These are phyloP conservation scores for Epicampocera succincta DNA, from an alignment of 2,888 invertebrate species.

Conservation along the genomic window DNA sequence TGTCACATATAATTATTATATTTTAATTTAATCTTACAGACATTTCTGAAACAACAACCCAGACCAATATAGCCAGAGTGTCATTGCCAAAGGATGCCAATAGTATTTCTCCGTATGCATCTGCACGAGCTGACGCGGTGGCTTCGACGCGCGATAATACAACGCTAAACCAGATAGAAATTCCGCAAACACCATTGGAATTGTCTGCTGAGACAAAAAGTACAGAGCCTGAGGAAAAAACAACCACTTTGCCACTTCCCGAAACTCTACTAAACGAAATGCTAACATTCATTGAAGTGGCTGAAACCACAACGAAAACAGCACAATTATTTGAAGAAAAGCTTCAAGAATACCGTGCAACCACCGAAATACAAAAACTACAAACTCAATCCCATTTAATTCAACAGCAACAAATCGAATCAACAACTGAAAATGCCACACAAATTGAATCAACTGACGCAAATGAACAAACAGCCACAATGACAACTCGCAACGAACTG, in stretches of 20 bases:
- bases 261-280: constrained; percentile 3
- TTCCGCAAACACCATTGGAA: not conserved
- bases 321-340: not conserved
- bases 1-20: no score
- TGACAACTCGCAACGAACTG: not conserved
- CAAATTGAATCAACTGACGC: not conserved
- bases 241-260: not conserved
- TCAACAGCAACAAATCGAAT: constrained; percentile 53
- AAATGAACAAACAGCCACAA: constrained; percentile 20
- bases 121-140: not conserved
- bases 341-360: not conserved
- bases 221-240: not conserved
- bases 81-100: constrained; percentile 33
- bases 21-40: constrained; percentile 6
- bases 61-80: constrained; percentile 3
- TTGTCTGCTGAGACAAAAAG: not conserved
- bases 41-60: not conserved
- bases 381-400: constrained; percentile 36
- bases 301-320: constrained; percentile 5
- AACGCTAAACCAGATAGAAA: no score
- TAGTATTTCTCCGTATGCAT: constrained; percentile 5
- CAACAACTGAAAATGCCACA: constrained; percentile 31
- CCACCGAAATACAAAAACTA: not conserved
- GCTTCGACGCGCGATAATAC: not conserved
- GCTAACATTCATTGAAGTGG: constrained; percentile 42